Evolutionary conservation across 2,797 vertebrate genomes (phyloP).

Genomic region (Melanogrammus aeglefinus): DNA sequence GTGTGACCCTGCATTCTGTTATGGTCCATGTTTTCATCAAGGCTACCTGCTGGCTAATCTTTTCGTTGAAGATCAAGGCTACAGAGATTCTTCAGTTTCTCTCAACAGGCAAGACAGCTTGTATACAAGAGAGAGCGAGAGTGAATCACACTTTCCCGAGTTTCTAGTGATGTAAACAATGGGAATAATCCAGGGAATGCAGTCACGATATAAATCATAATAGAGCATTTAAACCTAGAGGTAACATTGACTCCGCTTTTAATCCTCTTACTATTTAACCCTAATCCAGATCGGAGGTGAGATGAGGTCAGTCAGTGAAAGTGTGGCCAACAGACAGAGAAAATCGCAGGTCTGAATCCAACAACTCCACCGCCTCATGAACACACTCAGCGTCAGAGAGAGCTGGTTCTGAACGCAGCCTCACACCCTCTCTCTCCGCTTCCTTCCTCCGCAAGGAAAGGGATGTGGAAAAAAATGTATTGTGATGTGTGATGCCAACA

Average conservation of each 20-base stretch:
- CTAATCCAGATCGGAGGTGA: neutral
- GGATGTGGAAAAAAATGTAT: neutral
- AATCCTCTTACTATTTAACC: neutral
- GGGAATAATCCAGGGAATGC: neutral
- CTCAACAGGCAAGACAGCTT: neutral
- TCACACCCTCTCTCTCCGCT: neutral
- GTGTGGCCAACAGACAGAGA: neutral
- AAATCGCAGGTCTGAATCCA: neutral
- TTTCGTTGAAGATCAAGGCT: neutral
- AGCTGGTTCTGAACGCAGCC: neutral
- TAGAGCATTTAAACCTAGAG: neutral
- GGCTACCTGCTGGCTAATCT: neutral
- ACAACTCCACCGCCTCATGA: neutral
- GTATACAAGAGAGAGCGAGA: neutral
- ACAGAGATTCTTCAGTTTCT: neutral
- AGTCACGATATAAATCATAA: neutral
- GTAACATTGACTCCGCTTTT: neutral
- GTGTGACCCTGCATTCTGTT: neutral
- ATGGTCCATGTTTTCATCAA: neutral
- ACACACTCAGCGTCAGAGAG: neutral
- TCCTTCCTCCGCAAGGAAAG: neutral
- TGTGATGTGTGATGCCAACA: constrained; percentile 23
- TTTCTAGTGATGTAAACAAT: neutral
- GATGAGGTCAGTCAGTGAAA: neutral
- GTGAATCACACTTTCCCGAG: neutral